These are phyloP conservation scores for Alosa alosa DNA, from an alignment of 2,113 vertebrate species.

Conservation along the genomic window DNA sequence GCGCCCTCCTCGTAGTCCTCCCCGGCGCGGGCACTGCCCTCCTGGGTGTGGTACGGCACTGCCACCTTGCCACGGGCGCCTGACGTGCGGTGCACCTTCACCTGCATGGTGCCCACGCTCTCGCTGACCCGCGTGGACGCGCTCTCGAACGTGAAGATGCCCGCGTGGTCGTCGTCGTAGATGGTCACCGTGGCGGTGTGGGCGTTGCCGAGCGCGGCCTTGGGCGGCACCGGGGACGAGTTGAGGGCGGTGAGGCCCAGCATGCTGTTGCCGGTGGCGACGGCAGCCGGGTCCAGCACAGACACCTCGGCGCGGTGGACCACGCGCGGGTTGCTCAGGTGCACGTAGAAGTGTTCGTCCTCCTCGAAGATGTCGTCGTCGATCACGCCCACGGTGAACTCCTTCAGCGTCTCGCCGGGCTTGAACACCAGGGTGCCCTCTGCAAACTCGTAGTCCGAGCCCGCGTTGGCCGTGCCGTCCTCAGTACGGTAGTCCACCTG, in stretches of 20 bases:
- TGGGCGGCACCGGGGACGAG: slow-evolving; percentile 60
- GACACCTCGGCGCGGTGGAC: slow-evolving; percentile 68
- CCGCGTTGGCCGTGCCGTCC: slow-evolving; percentile 79
- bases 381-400: slow-evolving; percentile 78
- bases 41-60: slow-evolving; percentile 75
- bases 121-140: slow-evolving; percentile 75
- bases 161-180: slow-evolving; percentile 83
- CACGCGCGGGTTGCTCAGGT: slow-evolving; percentile 76
- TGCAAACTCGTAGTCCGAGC: slow-evolving; percentile 81
- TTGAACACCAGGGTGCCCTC: slow-evolving; percentile 81
- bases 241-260: slow-evolving; percentile 40
- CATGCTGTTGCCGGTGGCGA: slow-evolving; percentile 68
- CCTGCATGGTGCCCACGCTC: slow-evolving; percentile 78
- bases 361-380: slow-evolving; percentile 86
- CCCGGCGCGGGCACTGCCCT: slow-evolving; percentile 77
- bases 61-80: slow-evolving; percentile 80
- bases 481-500: slow-evolving; percentile 82
- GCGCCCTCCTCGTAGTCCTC: slow-evolving; percentile 82
- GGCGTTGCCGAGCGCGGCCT: slow-evolving; percentile 68
- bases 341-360: slow-evolving; percentile 82
- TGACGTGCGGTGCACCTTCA: slow-evolving; percentile 80
- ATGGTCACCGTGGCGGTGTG: slow-evolving; percentile 80
- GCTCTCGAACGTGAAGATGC: slow-evolving; percentile 79
- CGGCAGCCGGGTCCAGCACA: slow-evolving; percentile 66
- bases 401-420: slow-evolving; percentile 75